phyloP scores from a whole-genome alignment of 2,797 vertebrate species.

The Anabacerthia variegaticeps region DNA sequence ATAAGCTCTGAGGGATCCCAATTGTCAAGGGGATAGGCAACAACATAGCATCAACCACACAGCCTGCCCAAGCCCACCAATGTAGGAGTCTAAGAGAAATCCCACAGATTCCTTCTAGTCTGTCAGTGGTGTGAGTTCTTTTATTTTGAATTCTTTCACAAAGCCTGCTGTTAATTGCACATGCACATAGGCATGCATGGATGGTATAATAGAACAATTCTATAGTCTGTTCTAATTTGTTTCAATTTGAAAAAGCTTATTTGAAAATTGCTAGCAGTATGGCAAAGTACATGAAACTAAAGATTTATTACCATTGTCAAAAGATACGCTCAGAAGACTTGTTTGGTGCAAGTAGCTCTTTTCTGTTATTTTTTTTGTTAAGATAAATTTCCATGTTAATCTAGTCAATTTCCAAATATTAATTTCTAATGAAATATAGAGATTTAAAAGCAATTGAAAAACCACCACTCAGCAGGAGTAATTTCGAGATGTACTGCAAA shows the following conservation, averaged over 20 bases:
- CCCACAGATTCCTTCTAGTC: neutral
- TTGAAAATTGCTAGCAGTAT: neutral
- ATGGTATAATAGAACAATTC: neutral
- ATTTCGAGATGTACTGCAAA: neutral
- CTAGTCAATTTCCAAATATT: neutral
- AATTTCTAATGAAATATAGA: neutral
- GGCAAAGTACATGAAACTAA: neutral
- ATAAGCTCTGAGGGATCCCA: neutral
- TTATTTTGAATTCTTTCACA: neutral
- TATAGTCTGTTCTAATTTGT: neutral
- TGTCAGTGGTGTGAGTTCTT: neutral
- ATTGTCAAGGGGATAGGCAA: neutral
- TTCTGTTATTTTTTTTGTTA: neutral
- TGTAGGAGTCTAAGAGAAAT: neutral
- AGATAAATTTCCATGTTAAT: neutral
- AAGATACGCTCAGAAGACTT: neutral
- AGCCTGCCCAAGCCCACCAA: accelerated
- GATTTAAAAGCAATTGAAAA: neutral
- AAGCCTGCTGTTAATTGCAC: neutral
- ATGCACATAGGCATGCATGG: accelerated
- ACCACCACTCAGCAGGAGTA: neutral
- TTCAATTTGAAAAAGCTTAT: neutral
- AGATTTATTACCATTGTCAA: neutral
- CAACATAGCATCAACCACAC: neutral
- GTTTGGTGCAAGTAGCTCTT: neutral